Evolutionary conservation across 2,888 invertebrate genomes (phyloP), one percentile per base, ranked within the genome.

Genomic region (Germaria angustata): DNA sequence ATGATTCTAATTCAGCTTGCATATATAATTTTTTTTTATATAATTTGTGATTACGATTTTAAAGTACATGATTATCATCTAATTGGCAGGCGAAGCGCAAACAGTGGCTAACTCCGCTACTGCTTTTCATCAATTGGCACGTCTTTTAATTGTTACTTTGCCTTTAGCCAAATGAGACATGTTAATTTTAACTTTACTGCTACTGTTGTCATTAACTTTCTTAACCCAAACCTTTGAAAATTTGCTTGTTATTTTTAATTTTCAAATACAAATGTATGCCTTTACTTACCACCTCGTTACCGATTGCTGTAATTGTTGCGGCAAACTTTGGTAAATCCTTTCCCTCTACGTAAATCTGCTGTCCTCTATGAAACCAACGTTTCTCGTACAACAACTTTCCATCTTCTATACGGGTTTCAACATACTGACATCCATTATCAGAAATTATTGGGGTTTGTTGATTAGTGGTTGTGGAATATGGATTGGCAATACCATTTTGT

Each of bases 291-390:
- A 96, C 95, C 91, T 98, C 97, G 78, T 95, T 96, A 61, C 96
- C 96, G 87, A 98, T 97, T 44, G 96, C 96, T 80, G 96, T 96
- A 89, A 98, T 98, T 85, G 97, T 95, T 1, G 96, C 98, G 53
- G 96, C 94, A 90, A 97, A 97, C 88, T 96, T 94, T 4, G 95
- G 93, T 88, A 95, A 92, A 86, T 98, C 98, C 84, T 96, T 94
- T 17, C 97, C 97, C 91, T 97, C 97, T 2, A 98, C 95, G 90
- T 95, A 97, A 39, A 98, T 96, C 84, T 96, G 95, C 92, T 98
- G 98, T 0, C 98, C 98, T 83, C 98, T 93, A 89, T 98, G 98
- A 92, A 96, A 98, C 98, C 98, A 98, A 89, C 97, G 93, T 85
- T 97, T 94, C 92, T 98, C 98, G 92, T 97, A 98, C 88, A 97